Conservation (phyloP, 2,797 vertebrate species). For the Hybognathus amarus region DNA sequence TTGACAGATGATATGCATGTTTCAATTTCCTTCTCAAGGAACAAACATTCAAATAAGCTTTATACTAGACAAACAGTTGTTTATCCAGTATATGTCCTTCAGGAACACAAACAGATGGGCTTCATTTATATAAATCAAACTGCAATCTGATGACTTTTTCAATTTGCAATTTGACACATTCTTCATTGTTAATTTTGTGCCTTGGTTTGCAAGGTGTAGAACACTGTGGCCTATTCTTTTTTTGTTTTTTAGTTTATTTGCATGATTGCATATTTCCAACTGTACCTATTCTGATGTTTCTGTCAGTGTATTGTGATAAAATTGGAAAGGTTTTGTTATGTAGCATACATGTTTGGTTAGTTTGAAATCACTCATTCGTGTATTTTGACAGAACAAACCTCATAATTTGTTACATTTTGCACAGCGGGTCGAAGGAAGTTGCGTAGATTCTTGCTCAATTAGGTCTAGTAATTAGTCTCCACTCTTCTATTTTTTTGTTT, state of each 20-base stretch:
- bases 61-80: not conserved
- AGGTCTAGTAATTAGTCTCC: not conserved
- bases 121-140: constrained; percentile 23
- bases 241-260: not conserved
- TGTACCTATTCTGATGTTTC: not conserved
- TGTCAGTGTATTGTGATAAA: not conserved
- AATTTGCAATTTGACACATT: constrained; percentile 16
- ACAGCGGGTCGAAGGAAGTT: not conserved
- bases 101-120: constrained; percentile 17
- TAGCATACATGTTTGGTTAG: not conserved
- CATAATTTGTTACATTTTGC: not conserved
- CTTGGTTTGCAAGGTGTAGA: constrained; percentile 14
- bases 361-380: not conserved
- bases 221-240: constrained; percentile 1
- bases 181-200: not conserved
- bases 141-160: constrained; percentile 32
- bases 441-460: not conserved
- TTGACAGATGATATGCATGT: constrained; percentile 13
- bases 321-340: not conserved
- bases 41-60: constrained; percentile 13
- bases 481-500: not conserved
- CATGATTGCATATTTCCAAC: not conserved
- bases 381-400: not conserved
- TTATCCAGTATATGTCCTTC: constrained; percentile 30
- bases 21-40: constrained; percentile 25